Evolutionary conservation across 2,797 vertebrate species (phyloP).

Genomic region (Erethizon dorsatum): DNA sequence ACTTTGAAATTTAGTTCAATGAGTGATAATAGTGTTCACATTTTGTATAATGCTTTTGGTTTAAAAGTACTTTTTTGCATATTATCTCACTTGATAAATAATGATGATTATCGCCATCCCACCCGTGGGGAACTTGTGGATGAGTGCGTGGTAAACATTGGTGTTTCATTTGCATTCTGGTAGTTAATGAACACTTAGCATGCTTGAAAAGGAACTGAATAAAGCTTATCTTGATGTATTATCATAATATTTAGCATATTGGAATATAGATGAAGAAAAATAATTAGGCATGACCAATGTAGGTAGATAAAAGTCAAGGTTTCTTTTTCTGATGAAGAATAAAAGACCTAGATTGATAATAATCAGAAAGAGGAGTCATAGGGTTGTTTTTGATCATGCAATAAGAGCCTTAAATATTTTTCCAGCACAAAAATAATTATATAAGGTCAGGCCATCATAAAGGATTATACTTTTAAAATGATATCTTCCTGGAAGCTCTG

Average conservation of each 20-base stretch:
- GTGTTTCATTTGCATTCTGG: conserved; percentile 8
- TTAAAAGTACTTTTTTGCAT: conserved; percentile 58
- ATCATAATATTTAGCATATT: conserved; percentile 80
- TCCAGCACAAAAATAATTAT: background rate
- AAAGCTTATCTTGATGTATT: conserved; percentile 74
- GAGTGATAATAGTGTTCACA: conserved; percentile 43
- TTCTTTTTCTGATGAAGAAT: conserved; percentile 59
- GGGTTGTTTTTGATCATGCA: conserved; percentile 36
- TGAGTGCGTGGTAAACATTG: background rate
- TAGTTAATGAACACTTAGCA: conserved; percentile 71
- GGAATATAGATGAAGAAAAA: conserved; percentile 75
- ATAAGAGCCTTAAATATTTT: conserved; percentile 44
- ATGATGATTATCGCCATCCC: conserved; percentile 65
- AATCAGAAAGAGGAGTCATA: conserved; percentile 16
- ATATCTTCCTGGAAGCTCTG: background rate
- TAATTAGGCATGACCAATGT: conserved; percentile 77
- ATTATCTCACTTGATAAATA: conserved; percentile 77
- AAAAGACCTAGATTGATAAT: conserved; percentile 54
- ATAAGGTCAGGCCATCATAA: background rate
- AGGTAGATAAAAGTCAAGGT: conserved; percentile 73
- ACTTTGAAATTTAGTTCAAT: conserved; percentile 61
- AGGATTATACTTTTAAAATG: background rate
- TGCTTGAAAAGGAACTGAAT: conserved; percentile 33
- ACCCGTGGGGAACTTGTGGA: conserved; percentile 46
- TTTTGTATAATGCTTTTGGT: conserved; percentile 58